phyloP scores from a whole-genome alignment of 2,113 vertebrate species.

The Lichenostomus cassidix region DNA sequence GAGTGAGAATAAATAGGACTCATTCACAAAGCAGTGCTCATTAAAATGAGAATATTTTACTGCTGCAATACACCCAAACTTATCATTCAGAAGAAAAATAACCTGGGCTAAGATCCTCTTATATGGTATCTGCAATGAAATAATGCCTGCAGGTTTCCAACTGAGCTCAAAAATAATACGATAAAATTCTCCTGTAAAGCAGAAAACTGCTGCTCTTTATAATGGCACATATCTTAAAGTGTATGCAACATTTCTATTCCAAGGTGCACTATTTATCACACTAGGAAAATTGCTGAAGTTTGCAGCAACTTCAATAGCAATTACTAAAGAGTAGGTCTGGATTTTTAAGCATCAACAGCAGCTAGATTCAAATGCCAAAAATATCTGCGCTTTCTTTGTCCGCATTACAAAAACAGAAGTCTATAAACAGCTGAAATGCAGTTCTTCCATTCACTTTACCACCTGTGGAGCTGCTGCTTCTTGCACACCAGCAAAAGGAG shows the following conservation, averaged over 20 bases:
- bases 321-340: neutral
- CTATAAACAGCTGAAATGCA: neutral
- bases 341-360: neutral
- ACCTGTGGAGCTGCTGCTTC: neutral
- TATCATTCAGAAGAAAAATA: neutral
- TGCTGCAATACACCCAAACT: neutral
- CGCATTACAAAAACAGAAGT: neutral
- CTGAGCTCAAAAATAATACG: neutral
- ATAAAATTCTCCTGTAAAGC: neutral
- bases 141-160: neutral
- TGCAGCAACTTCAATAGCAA: neutral
- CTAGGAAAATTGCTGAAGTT: neutral
- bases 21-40: neutral
- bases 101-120: neutral
- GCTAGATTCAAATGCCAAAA: neutral
- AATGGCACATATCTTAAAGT: neutral
- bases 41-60: neutral
- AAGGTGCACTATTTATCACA: neutral
- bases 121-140: neutral
- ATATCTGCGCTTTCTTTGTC: neutral
- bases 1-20: neutral
- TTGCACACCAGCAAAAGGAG: neutral
- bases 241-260: neutral
- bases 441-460: neutral
- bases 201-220: neutral